A percentile compares a stretch with the other conserved stretches of the same genome.
Conservation (phyloP, 2,113 vertebrate species). For the Daphoenositta chrysoptera region DNA sequence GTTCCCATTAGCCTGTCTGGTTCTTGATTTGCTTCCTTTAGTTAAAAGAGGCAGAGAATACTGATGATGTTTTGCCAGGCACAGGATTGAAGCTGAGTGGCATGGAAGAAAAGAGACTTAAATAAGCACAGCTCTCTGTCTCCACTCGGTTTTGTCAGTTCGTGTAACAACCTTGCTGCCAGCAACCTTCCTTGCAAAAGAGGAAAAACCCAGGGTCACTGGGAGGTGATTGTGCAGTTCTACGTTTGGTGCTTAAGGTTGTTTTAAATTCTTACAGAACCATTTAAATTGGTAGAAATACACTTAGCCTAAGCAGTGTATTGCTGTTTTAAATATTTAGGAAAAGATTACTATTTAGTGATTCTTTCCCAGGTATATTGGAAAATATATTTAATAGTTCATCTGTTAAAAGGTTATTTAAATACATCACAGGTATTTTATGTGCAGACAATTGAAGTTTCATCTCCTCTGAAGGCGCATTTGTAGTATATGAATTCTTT, state of each 20-base stretch:
- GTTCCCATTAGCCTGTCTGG: constrained; percentile 66
- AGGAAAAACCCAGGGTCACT: not conserved
- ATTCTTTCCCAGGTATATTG: not conserved
- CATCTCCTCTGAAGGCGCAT: not conserved
- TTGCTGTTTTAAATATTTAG: not conserved
- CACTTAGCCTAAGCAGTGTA: not conserved
- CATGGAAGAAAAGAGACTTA: constrained; percentile 43
- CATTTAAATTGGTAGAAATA: not conserved
- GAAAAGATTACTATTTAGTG: not conserved
- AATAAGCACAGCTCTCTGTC: constrained; percentile 49
- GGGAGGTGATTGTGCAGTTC: constrained; percentile 41
- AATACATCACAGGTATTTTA: not conserved
- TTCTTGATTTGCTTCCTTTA: constrained; percentile 57
- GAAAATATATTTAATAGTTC: not conserved
- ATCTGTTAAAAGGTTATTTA: not conserved
- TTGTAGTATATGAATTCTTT: not conserved
- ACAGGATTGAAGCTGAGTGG: constrained; percentile 28
- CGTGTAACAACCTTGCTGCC: constrained; percentile 31
- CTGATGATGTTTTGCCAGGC: constrained; percentile 33
- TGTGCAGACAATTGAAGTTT: not conserved
- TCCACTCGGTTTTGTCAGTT: constrained; percentile 41
- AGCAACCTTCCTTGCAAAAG: constrained; percentile 13
- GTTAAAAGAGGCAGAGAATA: constrained; percentile 45
- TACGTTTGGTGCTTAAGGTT: not conserved
- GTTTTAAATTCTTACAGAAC: not conserved